Evolutionary conservation across 2,113 vertebrate species (phyloP).

Genomic region (Sylvietta virens): DNA sequence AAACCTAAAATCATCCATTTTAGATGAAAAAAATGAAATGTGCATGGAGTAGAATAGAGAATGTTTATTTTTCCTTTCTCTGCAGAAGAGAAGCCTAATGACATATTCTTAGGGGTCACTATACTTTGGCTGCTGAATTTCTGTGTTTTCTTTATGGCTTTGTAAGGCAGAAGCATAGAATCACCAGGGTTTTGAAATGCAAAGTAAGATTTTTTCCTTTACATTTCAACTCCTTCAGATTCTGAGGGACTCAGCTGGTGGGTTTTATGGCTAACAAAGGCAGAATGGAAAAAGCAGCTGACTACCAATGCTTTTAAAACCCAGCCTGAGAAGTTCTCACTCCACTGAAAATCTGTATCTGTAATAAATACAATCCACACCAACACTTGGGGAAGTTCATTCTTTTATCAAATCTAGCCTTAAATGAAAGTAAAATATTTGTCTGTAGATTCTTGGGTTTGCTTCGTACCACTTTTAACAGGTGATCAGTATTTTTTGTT

Average conservation of each 20-base stretch:
- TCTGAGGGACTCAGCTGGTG: not conserved
- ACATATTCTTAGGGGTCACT: not conserved
- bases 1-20: not conserved
- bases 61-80: not conserved
- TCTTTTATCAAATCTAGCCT: not conserved
- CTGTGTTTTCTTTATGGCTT: not conserved
- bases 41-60: not conserved
- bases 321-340: not conserved
- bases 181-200: not conserved
- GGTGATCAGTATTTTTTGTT: not conserved
- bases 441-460: not conserved
- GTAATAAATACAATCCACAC: not conserved
- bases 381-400: not conserved
- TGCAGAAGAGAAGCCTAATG: not conserved
- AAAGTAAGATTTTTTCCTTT: not conserved
- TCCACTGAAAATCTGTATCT: not conserved
- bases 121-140: not conserved
- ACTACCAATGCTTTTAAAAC: not conserved
- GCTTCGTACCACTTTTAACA: not conserved
- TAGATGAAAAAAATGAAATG: fast-evolving
- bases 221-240: not conserved
- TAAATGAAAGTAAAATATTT: not conserved
- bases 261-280: not conserved
- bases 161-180: not conserved
- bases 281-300: not conserved